Percentiles rank a stretch among this genome's conserved stretches.
Conservation (phyloP, 30 jellyfish, hydroid and myxozoan genomes). For the Turritopsis dohrnii region DNA sequence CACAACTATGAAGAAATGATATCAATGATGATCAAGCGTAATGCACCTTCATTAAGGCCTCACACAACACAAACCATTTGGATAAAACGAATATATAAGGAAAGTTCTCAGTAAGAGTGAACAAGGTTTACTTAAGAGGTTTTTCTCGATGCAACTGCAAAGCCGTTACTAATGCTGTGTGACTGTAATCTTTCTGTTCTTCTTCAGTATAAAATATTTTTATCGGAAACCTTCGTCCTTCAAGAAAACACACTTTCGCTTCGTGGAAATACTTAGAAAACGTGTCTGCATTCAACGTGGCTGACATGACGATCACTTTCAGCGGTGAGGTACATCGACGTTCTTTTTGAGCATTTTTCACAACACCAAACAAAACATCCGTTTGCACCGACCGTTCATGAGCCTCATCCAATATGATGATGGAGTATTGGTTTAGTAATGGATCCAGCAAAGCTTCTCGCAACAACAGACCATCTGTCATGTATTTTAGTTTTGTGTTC, state of each 20-base stretch:
- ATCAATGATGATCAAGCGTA: too few relatives aligned
- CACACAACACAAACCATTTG: too few relatives aligned
- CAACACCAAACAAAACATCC: conserved; percentile 96
- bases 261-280: conserved; percentile 69
- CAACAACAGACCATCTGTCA: conserved; percentile 97
- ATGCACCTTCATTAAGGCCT: too few relatives aligned
- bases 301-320: conserved; percentile 86
- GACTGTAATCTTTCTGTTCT: conserved; percentile 70
- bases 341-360: conserved; percentile 67
- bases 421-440: conserved; percentile 78
- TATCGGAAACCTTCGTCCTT: conserved; percentile 85
- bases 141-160: conserved; percentile 62
- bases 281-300: conserved; percentile 83
- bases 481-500: conserved; percentile 67
- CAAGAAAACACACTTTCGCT: conserved; percentile 78
- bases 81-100: too few relatives aligned
- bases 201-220: conserved; percentile 74
- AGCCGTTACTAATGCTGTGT: conserved; percentile 67
- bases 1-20: too few relatives aligned
- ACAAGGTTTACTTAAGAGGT: conserved; percentile 59
- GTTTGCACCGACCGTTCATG: conserved; percentile 96
- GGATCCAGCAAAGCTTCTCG: conserved; percentile 82
- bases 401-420: conserved; percentile 95
- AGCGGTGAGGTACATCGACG: conserved; percentile 29
- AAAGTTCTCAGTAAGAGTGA: neutral